A percentile compares a stretch with the other conserved stretches of the same genome.
These are phyloP conservation scores for Lamellibrachia columna DNA, from an alignment of 2,888 invertebrate species.

Conservation along the genomic window DNA sequence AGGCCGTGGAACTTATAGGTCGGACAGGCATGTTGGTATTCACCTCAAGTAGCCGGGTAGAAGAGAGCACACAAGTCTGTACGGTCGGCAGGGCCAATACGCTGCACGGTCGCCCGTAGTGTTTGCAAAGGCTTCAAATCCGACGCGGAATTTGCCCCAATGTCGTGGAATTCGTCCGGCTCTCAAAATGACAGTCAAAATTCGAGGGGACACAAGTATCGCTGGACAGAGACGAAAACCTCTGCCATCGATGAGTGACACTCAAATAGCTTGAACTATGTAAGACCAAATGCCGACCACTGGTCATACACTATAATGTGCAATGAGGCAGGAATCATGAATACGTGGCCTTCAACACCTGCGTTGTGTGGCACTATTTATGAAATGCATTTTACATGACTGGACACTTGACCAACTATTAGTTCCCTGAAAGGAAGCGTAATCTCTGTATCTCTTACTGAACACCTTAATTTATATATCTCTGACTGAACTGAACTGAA, in stretches of 20 bases:
- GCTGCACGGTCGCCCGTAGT: neutral
- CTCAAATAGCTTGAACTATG: neutral
- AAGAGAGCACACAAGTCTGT: neutral
- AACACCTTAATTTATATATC: neutral
- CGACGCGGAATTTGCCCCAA: neutral
- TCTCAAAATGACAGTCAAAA: neutral
- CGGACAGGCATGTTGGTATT: neutral
- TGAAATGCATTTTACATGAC: neutral
- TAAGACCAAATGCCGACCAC: neutral
- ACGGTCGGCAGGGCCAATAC: neutral
- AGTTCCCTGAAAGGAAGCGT: no score
- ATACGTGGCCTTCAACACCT: neutral
- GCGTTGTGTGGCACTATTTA: neutral
- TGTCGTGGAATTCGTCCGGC: neutral
- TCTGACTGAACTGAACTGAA: neutral
- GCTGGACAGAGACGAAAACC: neutral
- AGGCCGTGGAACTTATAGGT: neutral
- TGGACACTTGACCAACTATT: neutral
- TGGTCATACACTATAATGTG: neutral
- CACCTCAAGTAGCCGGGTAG: neutral
- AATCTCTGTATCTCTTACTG: no score
- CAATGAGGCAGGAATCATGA: neutral
- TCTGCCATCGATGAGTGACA: neutral
- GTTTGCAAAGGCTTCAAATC: constrained; percentile 12
- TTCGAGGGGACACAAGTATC: neutral